These are phyloP conservation scores for Tribolium freemani DNA, from an alignment of 2,888 invertebrate genomes.

Conservation along the genomic window DNA sequence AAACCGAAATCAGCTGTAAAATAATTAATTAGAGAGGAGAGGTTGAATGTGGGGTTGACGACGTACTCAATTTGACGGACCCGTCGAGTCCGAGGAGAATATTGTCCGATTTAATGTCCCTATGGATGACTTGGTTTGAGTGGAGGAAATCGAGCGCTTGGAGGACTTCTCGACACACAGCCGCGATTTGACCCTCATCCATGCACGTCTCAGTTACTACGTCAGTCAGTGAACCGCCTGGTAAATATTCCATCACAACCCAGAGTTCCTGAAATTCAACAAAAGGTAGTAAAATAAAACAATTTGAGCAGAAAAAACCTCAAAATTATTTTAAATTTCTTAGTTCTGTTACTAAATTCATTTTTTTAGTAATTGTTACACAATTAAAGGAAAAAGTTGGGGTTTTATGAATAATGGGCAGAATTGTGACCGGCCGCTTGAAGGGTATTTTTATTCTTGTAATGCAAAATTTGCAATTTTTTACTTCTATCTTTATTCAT, in stretches of 20 bases:
- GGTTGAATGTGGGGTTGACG: background rate
- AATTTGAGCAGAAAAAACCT: background rate
- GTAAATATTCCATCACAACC: slow-evolving; percentile 99
- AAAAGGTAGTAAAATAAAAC: background rate
- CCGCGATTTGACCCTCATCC: slow-evolving; percentile 99
- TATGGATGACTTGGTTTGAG: slow-evolving; percentile 96
- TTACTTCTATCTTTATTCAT: too few species aligned
- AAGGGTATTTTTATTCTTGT: too few species aligned
- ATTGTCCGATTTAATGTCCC: slow-evolving; percentile 98
- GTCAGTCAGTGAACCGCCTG: slow-evolving; percentile 99
- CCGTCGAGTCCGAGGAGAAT: slow-evolving; percentile 98
- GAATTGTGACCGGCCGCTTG: too few species aligned
- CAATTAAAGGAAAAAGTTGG: too few species aligned
- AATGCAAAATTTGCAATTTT: too few species aligned
- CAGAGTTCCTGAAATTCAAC: slow-evolving; percentile 77
- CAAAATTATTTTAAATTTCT: background rate
- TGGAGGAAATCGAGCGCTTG: slow-evolving; percentile 99
- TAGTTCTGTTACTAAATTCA: too few species aligned
- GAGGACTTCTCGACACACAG: slow-evolving; percentile 97
- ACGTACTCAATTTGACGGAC: slow-evolving; percentile 94
- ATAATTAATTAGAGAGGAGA: slow-evolving; percentile 7
- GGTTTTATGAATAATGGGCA: too few species aligned
- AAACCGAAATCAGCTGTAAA: slow-evolving; percentile 97
- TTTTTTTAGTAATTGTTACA: too few species aligned
- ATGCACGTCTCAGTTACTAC: slow-evolving; percentile 99